Conservation (phyloP, 2,113 vertebrate genomes). For the Rhinolophus ferrumequinum region DNA sequence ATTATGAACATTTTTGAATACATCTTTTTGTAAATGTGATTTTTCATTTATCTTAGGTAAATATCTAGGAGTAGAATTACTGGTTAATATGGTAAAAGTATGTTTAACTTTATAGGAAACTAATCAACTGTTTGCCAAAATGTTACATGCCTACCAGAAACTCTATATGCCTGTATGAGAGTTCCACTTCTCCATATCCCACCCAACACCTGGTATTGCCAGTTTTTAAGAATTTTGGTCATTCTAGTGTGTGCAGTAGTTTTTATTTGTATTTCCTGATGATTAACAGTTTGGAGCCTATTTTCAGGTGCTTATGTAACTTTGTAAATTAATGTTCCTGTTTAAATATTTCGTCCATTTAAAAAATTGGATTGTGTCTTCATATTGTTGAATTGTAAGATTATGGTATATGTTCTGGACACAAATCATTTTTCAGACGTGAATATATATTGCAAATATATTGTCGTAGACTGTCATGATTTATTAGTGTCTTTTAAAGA, state of each 20-base stretch:
- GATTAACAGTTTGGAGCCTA: not conserved
- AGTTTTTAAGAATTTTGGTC: not conserved
- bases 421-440: not conserved
- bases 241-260: not conserved
- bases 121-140: not conserved
- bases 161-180: not conserved
- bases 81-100: not conserved
- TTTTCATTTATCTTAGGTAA: not conserved
- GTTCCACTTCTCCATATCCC: not conserved
- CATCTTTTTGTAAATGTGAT: not conserved
- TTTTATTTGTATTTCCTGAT: not conserved
- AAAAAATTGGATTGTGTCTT: not conserved
- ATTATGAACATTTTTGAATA: not conserved
- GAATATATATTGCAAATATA: not conserved
- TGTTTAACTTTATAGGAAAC: not conserved
- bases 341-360: not conserved
- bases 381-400: not conserved
- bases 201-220: not conserved
- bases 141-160: not conserved
- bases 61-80: not conserved
- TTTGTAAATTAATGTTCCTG: not conserved
- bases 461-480: not conserved
- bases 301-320: not conserved
- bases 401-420: not conserved
- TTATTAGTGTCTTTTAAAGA: not conserved